Percentiles rank a stretch among this genome's conserved stretches.
phyloP scores from a whole-genome alignment of 2,888 invertebrate genomes.

The Caenorhabditis sp. region DNA sequence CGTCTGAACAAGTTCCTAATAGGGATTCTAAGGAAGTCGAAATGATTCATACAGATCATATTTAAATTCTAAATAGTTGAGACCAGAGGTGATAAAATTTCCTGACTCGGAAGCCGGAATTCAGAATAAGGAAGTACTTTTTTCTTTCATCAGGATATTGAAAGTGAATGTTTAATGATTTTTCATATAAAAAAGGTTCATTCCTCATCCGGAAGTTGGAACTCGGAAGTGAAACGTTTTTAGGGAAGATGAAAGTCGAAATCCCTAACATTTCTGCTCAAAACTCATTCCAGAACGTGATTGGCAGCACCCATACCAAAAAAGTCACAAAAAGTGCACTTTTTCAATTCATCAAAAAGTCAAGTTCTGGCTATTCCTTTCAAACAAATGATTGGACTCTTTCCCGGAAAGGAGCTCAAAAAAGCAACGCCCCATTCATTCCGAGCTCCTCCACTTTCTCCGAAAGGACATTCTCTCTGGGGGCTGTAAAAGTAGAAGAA shows the following conservation, averaged over 20 bases:
- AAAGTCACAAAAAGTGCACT: not conserved
- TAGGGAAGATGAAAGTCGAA: too few relatives aligned
- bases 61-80: too few relatives aligned
- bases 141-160: too few relatives aligned
- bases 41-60: not conserved
- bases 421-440: constrained; percentile 12
- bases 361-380: not conserved
- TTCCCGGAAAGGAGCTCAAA: not conserved
- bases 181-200: too few relatives aligned
- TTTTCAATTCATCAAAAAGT: constrained; percentile 22
- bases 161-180: too few relatives aligned
- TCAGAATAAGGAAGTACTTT: too few relatives aligned
- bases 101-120: too few relatives aligned
- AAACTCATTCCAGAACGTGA: too few relatives aligned
- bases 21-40: not conserved
- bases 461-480: constrained; percentile 20
- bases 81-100: too few relatives aligned
- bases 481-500: constrained; percentile 50
- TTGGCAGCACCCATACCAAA: not conserved
- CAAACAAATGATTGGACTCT: constrained; percentile 21
- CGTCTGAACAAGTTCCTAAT: not conserved
- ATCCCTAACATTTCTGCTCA: too few relatives aligned
- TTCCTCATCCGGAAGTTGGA: too few relatives aligned
- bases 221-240: too few relatives aligned
- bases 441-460: constrained; percentile 4